Percentiles rank a stretch among this genome's conserved stretches.
Evolutionary conservation across 2,113 vertebrate genomes (phyloP).

Genomic region (Pyxicephalus adspersus): DNA sequence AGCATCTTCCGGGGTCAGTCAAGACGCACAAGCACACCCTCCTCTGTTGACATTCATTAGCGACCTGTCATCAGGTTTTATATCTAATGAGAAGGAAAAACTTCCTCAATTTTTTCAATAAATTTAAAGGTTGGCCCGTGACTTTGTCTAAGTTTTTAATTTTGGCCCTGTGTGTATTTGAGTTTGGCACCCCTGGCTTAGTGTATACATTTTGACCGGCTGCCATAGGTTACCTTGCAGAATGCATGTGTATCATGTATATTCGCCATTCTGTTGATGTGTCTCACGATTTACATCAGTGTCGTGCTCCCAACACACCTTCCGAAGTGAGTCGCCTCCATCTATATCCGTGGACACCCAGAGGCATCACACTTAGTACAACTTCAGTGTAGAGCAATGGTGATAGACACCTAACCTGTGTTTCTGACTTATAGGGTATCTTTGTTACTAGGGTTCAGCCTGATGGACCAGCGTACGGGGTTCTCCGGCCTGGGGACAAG

Average conservation of each 20-base stretch:
- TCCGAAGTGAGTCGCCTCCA: conserved; percentile 11
- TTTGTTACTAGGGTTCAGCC: conserved; percentile 99
- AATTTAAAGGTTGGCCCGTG: no score
- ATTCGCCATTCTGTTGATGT: background rate
- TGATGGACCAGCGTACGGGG: conserved; percentile 91
- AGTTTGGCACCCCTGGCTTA: no score
- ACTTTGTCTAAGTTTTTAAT: no score
- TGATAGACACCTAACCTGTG: conserved; percentile 92
- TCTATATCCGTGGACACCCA: conserved; percentile 32
- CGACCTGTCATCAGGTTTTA: no score
- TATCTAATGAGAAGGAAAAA: no score
- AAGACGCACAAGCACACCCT: no score
- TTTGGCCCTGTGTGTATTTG: no score
- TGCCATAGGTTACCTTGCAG: no score
- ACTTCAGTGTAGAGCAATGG: conserved; percentile 38
- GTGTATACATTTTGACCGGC: no score
- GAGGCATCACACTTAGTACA: conserved; percentile 30
- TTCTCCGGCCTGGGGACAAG: conserved; percentile 96
- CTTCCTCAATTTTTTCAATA: no score
- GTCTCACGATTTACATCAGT: background rate
- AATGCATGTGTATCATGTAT: background rate
- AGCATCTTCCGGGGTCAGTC: no score
- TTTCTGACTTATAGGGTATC: conserved; percentile 99
- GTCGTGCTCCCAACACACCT: conserved; percentile 10
- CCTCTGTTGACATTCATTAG: no score